phyloP scores from a whole-genome alignment of 2,888 invertebrate genomes.

The Agrypnus murinus region DNA sequence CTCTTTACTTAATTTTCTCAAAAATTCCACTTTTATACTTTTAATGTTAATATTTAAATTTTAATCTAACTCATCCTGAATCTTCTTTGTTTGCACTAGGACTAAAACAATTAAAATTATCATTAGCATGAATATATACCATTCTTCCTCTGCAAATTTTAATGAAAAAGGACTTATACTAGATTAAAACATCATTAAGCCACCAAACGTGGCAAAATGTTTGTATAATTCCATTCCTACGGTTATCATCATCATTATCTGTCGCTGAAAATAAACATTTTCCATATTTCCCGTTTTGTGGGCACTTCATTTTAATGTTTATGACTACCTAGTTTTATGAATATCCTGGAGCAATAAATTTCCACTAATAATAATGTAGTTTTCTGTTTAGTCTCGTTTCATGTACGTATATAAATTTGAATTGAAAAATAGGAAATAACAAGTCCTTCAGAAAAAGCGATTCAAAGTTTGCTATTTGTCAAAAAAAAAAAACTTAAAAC shows the following conservation, averaged over 20 bases:
- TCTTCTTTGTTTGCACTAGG: no score
- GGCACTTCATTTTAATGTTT: constrained; percentile 9
- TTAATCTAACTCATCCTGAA: no score
- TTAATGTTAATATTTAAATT: no score
- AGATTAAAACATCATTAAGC: constrained; percentile 12
- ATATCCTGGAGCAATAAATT: not conserved
- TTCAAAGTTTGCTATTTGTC: not conserved
- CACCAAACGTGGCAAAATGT: not conserved
- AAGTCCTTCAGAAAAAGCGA: no score
- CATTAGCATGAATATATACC: no score
- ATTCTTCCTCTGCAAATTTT: no score
- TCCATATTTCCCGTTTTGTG: not conserved
- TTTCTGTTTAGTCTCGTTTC: not conserved
- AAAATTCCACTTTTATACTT: no score
- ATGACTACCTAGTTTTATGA: constrained; percentile 9
- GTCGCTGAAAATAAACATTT: constrained; percentile 5
- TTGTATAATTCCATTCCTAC: not conserved
- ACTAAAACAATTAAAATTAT: no score
- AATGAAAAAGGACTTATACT: no score
- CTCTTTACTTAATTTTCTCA: no score
- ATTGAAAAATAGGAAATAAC: no score
- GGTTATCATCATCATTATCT: constrained; percentile 4
- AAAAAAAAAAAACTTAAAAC: not conserved
- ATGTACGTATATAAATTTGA: not conserved
- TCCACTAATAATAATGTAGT: not conserved